Conservation (phyloP, 92 coral and sea anemone genomes). For the Actinostola sp. region DNA sequence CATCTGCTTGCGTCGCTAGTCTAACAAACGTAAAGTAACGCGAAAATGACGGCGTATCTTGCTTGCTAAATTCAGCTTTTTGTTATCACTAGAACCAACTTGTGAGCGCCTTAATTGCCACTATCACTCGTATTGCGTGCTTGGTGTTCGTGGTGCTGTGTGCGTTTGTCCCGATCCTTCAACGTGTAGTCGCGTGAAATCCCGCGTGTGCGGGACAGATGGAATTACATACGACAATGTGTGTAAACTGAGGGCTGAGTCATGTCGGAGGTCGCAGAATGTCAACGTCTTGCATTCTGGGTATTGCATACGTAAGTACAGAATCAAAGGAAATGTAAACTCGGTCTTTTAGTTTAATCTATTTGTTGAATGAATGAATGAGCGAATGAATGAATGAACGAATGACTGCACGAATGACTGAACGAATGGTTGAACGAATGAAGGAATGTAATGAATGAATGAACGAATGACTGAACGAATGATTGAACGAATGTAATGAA, state of each 20-base stretch:
- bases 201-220: conserved; percentile 94
- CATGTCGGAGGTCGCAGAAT: conserved; percentile 76
- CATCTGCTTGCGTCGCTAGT: no score
- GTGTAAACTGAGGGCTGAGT: conserved; percentile 77
- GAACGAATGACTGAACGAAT: background rate
- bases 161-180: conserved; percentile 81
- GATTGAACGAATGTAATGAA: background rate
- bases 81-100: conserved; percentile 47
- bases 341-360: background rate
- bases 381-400: no score
- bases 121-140: conserved; percentile 78
- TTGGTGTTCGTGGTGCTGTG: conserved; percentile 62
- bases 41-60: background rate
- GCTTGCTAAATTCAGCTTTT: background rate
- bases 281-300: conserved; percentile 86
- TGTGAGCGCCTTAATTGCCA: conserved; percentile 69
- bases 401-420: no score
- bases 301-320: conserved; percentile 90
- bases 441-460: background rate
- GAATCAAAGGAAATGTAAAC: background rate
- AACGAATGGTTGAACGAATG: no score
- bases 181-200: conserved; percentile 68
- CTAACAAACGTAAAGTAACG: background rate
- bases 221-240: conserved; percentile 84
- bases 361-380: no score